Base-by-base conservation (phyloP, 2,888 invertebrate genomes). In the Drosophila parthenogenetica region DNA sequence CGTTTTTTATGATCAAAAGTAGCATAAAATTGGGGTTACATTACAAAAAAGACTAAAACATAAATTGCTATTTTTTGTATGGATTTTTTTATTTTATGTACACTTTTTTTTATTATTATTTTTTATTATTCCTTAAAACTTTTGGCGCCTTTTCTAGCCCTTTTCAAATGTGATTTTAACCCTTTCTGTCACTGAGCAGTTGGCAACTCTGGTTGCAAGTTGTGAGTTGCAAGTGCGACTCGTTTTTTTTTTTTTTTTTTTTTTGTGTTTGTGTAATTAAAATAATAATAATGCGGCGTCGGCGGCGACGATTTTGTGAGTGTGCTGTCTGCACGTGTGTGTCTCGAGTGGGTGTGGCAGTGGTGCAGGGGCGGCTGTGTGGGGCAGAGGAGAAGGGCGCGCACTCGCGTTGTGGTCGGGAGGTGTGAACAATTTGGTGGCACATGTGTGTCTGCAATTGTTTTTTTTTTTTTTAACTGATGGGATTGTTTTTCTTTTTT, bases 351-450 rank as follows among this genome's bases (percentile, higher is more conserved):
- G 83, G 74, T 74, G 84, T 72, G 70, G 67, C 39, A 63, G 13
- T 17, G 42, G n/a, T 29, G 51, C 29, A 13, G 5, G 37, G 55
- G 64, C 16, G 29, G 22, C 11, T 32, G 17, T n/a, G 39, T n/a
- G 16, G 16, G 35, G n/a, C 10, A 43, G 19, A 37, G 45, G 7
- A 11, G 45, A 5, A 11, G 53, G n/a, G 11, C 7, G 32, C 7
- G 48, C 5, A 13, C 37, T 8, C 35, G 43, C 19, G 32, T 39
- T 66, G 76, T 40, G 76, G 73, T 37, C 46, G 58, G 58, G 77
- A 87, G 81, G 81, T 82, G 81, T 84, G 87, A 82, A 82, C 78
- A 84, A 87, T 87, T 73, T 77, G 77, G 77, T 87, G 82, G 79
- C 84, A 87, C 84, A 87, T 82, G 87, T 82, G 80, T 68, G 49